Percentiles rank a stretch among this genome's conserved stretches.
phyloP scores from a whole-genome alignment of 2,888 invertebrate species.

The Troides aeacus region DNA sequence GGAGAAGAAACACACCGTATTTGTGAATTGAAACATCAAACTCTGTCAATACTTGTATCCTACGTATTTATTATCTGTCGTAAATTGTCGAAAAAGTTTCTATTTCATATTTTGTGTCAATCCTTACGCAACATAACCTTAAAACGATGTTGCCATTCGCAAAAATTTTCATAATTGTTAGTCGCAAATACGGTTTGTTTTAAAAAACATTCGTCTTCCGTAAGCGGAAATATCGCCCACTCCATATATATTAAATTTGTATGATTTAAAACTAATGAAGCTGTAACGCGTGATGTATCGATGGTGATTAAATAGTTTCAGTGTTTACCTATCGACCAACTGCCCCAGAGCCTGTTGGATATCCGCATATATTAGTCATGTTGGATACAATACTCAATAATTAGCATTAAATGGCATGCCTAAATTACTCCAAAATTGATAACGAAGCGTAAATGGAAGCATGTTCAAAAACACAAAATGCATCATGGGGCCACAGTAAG shows the following conservation, averaged over 20 bases:
- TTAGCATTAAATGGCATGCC: conserved; percentile 47
- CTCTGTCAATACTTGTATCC: not conserved
- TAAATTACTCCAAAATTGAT: conserved; percentile 38
- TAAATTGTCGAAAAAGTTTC: no score
- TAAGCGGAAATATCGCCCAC: conserved; percentile 18
- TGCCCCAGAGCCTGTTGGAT: conserved; percentile 56
- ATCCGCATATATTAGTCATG: conserved; percentile 36
- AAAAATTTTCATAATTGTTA: no score
- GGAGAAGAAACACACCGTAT: conserved; percentile 13
- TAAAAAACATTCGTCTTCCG: not conserved
- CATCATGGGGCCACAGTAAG: conserved; percentile 33
- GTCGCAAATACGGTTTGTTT: conserved; percentile 11
- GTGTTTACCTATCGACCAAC: conserved; percentile 62
- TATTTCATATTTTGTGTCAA: no score
- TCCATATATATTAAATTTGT: conserved; percentile 18
- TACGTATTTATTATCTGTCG: no score
- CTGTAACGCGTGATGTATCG: conserved; percentile 28
- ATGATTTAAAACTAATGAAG: conserved; percentile 17
- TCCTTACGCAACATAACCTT: no score
- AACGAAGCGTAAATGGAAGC: conserved; percentile 49
- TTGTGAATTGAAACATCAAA: conserved; percentile 1
- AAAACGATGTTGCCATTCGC: no score
- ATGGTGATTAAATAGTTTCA: conserved; percentile 39
- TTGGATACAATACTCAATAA: conserved; percentile 29
- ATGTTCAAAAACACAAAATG: conserved; percentile 38